Base-by-base conservation (phyloP, 2,113 vertebrate genomes). In the Coregonus clupeaformis region DNA sequence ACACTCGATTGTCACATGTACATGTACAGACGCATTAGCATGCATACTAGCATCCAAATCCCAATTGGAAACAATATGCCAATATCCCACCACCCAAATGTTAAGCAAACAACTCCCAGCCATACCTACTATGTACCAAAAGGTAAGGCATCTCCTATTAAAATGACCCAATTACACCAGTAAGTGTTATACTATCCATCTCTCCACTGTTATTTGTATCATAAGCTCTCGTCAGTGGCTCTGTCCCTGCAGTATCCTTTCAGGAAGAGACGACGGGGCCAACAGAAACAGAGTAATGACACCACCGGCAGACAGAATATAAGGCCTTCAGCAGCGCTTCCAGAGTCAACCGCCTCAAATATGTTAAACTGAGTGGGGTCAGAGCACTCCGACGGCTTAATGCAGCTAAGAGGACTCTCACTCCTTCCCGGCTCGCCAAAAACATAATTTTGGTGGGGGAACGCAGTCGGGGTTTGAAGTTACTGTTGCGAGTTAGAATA, bases 351-450 rank as follows among this genome's bases (percentile, higher is more conserved):
- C 24, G 74, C 68, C 75, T 78, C 74, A 86, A 13, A 45, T 45
- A 45, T 45, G 42, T 3, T 45, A 20, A 82, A 67, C 75, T 71
- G 67, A 29, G 13, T 67, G 1, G 27, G 77, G 79, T 78, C 49
- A 42, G 69, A 72, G 71, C 82, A 64, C 57, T 63, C n/a, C n/a
- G 74, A 75, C 32, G 75, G 76, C 80, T 74, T 80, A 86, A 77
- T 73, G 77, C 82, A 79, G 75, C 72, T 68, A 42, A 69, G 67
- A 67, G 67, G 42, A 1, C 75, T 62, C 52, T 64, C 29, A 59
- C 29, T 67, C 13, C 47, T 22, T n/a, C 12, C 16, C 52, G 16
- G 18, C 52, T 9, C 52, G 12, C 52, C 52, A 55, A 45, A 45
- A 45, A 45, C 42, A 27, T 52, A 3, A 5, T 14, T 4, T 5